Base-by-base conservation (phyloP, 2,888 invertebrate species). In the Cecidostiba fungosa region DNA sequence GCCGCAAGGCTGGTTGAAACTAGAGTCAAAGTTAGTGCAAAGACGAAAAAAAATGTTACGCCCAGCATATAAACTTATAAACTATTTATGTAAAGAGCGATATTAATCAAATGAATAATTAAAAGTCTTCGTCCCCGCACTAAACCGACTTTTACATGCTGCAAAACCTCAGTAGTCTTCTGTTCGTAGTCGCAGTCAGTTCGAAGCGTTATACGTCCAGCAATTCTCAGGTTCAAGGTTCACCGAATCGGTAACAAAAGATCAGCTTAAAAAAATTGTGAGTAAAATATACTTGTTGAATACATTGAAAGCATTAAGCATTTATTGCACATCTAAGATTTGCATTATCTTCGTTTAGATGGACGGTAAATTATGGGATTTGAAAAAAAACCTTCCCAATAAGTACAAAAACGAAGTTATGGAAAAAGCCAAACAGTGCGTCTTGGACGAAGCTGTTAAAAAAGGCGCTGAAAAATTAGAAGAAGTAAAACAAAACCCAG, bases 91-190 rank as follows among this genome's bases (percentile, higher is more conserved):
- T 23, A n/a, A 10, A 19, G n/a, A 59, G 54, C 54, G 54, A 59
- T 8, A 59, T 59, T 23, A 59, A 59, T 59, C 54, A n/a, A 59
- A n/a, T 59, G 54, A 59, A 59, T 59, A 59, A 59, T 59, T 59
- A 59, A 59, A n/a, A 8, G 54, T n/a, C 54, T 8, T n/a, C 16
- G 54, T 8, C 19, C 54, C 54, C 54, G 19, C 54, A 2, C n/a
- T n/a, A 59, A 5, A 19, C 23, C n/a, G 54, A 59, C 54, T 19
- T 50, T 50, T 50, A 59, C 54, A 8, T n/a, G 54, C n/a, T n/a
- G 54, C 8, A 59, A n/a, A 59, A 59, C 54, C n/a, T 59, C 54
- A 59, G 54, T 59, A 59, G 54, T n/a, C 8, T 5, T 59, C n/a
- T 8, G n/a, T n/a, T 59, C 54, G 54, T n/a, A 59, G 54, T 59